Conservation (phyloP, 2,797 vertebrate species). For the Crenichthys baileyi region DNA sequence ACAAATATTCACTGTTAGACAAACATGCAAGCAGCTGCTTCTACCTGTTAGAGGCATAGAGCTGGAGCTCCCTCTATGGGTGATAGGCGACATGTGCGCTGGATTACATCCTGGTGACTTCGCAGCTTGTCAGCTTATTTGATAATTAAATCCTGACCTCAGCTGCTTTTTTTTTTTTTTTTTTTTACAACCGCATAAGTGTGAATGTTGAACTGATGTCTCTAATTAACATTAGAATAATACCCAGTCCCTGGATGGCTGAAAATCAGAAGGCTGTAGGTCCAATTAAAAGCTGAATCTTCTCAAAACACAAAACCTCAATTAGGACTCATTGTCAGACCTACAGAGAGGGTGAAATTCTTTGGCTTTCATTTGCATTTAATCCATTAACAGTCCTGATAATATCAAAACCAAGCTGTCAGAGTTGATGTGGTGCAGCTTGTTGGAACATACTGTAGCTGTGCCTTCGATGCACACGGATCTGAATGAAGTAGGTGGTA, state of each 20-base stretch:
- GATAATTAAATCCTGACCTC: slow-evolving; percentile 28
- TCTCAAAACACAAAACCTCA: slow-evolving; percentile 2
- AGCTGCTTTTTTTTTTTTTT: slow-evolving; percentile 18
- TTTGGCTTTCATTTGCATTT: not conserved
- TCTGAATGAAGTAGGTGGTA: slow-evolving; percentile 44
- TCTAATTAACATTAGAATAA: not conserved
- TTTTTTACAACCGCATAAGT: not conserved
- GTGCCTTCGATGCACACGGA: slow-evolving; percentile 19
- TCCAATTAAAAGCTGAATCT: slow-evolving; percentile 10
- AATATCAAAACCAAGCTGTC: not conserved
- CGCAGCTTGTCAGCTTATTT: slow-evolving; percentile 12
- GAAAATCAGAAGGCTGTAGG: not conserved
- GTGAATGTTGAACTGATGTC: slow-evolving; percentile 5
- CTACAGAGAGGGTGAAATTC: not conserved
- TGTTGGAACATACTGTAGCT: slow-evolving; percentile 19
- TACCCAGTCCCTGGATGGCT: not conserved
- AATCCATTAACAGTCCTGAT: not conserved
- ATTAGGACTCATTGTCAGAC: not conserved
- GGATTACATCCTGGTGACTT: slow-evolving; percentile 5
- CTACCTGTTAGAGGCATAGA: slow-evolving; percentile 22
- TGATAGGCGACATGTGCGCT: not conserved
- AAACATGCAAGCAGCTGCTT: slow-evolving; percentile 16
- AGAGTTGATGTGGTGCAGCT: not conserved
- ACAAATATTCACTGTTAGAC: slow-evolving; percentile 20
- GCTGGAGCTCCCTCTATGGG: slow-evolving; percentile 72